Percentiles rank a stretch among this genome's conserved stretches.
phyloP scores from a whole-genome alignment of 2,113 vertebrate genomes.

The Emydura subglobosa region DNA sequence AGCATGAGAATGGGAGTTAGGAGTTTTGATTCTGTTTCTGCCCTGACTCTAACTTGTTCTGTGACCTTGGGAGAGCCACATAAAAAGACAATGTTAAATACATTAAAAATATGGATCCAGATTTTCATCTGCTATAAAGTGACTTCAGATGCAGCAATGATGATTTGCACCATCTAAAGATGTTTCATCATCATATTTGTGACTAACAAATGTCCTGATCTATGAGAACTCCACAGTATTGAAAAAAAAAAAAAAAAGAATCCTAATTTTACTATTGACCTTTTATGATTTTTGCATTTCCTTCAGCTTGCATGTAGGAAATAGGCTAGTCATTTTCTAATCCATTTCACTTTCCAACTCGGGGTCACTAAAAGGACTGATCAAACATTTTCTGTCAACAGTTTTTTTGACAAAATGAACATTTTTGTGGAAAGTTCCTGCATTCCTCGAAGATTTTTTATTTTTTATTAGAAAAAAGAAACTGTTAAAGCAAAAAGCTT shows the following conservation, averaged over 20 bases:
- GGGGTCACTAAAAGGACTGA: background rate
- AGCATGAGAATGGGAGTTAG: background rate
- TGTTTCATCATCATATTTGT: fast-evolving
- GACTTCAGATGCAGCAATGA: background rate
- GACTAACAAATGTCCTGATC: background rate
- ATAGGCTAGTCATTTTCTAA: background rate
- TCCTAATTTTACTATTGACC: background rate
- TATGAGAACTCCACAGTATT: background rate
- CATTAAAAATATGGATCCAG: fast-evolving
- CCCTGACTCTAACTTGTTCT: background rate
- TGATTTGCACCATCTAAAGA: background rate
- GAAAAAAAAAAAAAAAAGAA: background rate
- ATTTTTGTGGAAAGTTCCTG: background rate
- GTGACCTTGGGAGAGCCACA: background rate
- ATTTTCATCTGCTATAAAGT: too few species aligned
- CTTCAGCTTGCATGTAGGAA: background rate
- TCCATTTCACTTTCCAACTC: background rate
- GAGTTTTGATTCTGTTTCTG: background rate
- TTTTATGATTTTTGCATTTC: background rate
- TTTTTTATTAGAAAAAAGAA: background rate
- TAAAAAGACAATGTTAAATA: background rate
- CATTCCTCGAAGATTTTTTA: background rate
- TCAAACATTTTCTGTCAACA: background rate
- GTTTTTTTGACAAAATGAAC: background rate
- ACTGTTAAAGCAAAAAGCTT: background rate